Base-by-base conservation (phyloP, 2,113 vertebrate genomes). In the Halichoeres trimaculatus region DNA sequence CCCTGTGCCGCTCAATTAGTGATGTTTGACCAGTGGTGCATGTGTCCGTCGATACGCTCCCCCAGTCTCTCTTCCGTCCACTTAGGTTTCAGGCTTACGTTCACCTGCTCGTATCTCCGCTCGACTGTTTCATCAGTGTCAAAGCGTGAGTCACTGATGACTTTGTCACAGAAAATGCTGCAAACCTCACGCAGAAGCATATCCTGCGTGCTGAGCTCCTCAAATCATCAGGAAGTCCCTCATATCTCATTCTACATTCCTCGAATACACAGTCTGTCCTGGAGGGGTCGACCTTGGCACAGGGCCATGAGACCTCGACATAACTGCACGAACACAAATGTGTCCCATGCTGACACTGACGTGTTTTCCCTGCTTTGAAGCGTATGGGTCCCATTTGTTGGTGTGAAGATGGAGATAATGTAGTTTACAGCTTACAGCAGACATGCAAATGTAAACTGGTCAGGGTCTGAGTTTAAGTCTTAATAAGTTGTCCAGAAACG, bases 201-300 rank as follows among this genome's bases (percentile, higher is more conserved):
- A 19, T 2, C 14, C 16, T 26, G 41, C 50, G 40, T 22, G 50
- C 57, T 43, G 10, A 1, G 45, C 38, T 64, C 34, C 43, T 47
- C 58, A 43, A 52, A 60, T 52, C 51, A 43, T 30, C 81, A 69
- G 41, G 61, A 82, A 64, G n/a, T 24, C 36, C 24, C 22, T 26
- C 36, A 10, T 23, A 24, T 65, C 45, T 78, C 40, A 57, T 71
- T 36, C 34, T 74, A 48, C 35, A 64, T 60, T 77, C 58, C 67
- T 74, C 26, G 54, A 59, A 61, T 35, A 30, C 56, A 70, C n/a
- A 72, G 53, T 48, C 56, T 56, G 63, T 61, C 40, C 61, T 54
- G 38, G 11, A 19, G 58, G 47, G 8, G 47, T 45, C 19, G 3
- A 54, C 59, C 69, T 48, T 17, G 47, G 68, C 61, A 67, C 60